Conservation (phyloP, 2,888 invertebrate species). For the Caenorhabditis angaria region DNA sequence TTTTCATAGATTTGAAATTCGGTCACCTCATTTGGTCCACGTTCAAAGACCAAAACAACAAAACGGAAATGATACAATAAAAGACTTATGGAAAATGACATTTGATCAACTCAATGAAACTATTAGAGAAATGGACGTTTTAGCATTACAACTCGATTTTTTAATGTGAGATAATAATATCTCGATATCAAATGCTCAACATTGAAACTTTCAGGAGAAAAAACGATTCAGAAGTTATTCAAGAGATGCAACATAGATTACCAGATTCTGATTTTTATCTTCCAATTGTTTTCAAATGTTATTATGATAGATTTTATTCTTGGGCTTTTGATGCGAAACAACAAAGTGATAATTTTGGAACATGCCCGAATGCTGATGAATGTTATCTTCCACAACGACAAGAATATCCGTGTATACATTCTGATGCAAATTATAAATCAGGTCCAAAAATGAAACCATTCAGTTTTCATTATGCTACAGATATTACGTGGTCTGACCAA, state of each 20-base stretch:
- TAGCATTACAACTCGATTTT: conserved; percentile 22
- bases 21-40: conserved; percentile 13
- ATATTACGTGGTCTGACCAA: conserved; percentile 9
- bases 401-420: conserved; percentile 27
- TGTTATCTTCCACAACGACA: conserved; percentile 26
- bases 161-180: neutral
- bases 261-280: conserved; percentile 17
- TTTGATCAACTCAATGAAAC: conserved; percentile 25
- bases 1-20: conserved; percentile 10
- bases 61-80: conserved; percentile 10
- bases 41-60: conserved; percentile 18
- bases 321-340: conserved; percentile 6
- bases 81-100: conserved; percentile 21
- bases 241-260: neutral
- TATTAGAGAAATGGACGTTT: conserved; percentile 14
- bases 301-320: conserved; percentile 21
- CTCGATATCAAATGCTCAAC: too few species aligned
- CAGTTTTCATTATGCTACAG: conserved; percentile 17
- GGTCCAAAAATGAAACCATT: conserved; percentile 26
- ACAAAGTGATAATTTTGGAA: neutral
- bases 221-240: too few species aligned
- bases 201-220: too few species aligned
- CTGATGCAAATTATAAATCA: conserved; percentile 23
- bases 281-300: conserved; percentile 30
- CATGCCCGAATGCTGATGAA: conserved; percentile 26